Percentiles rank a stretch among this genome's conserved stretches.
These are phyloP conservation scores for Neocrepidodera transversa DNA, from an alignment of 2,888 invertebrate genomes.

Conservation along the genomic window DNA sequence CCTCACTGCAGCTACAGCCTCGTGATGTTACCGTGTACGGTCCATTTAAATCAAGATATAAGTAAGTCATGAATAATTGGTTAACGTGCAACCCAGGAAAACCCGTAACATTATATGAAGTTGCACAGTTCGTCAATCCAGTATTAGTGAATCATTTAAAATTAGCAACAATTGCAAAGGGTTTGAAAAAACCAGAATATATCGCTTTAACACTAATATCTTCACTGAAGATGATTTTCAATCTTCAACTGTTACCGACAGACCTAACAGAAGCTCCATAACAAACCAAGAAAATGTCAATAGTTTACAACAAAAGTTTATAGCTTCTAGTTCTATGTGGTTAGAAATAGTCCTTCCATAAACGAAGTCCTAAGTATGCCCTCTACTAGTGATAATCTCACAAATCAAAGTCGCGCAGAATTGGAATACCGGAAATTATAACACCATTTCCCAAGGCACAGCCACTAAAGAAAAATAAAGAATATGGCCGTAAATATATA, in stretches of 20 bases:
- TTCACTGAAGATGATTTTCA: too few species aligned
- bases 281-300: background rate
- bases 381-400: background rate
- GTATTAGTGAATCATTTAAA: conserved; percentile 35
- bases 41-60: too few species aligned
- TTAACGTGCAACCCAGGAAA: too few species aligned
- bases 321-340: background rate
- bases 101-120: too few species aligned
- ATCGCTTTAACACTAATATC: conserved; percentile 36
- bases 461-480: too few species aligned
- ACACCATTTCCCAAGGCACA: too few species aligned
- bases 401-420: background rate
- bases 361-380: too few species aligned
- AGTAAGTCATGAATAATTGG: too few species aligned
- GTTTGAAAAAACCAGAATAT: conserved; percentile 38
- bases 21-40: conserved; percentile 31
- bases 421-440: too few species aligned
- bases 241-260: conserved; percentile 27
- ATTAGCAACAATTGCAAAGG: conserved; percentile 36
- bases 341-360: conserved; percentile 6
- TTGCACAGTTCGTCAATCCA: background rate
- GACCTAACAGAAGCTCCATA: conserved; percentile 16
- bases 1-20: conserved; percentile 32
- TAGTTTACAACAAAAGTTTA: background rate
- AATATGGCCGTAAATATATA: too few species aligned